Percentiles rank a stretch among this genome's conserved stretches.
Conservation (phyloP, 2,888 invertebrate species). For the Sphaerophoria taeniata region DNA sequence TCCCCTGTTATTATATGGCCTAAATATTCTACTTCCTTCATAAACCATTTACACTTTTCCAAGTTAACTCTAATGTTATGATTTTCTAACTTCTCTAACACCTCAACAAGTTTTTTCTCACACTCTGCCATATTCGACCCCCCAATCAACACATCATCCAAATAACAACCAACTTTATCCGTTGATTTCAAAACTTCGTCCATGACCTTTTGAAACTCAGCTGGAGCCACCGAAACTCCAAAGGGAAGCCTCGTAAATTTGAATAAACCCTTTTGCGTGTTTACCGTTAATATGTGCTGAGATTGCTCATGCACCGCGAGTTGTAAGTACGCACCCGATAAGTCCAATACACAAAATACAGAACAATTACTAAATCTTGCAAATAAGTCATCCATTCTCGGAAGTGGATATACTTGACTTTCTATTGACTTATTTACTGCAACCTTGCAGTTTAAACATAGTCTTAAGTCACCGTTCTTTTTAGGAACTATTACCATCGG, state of each 20-base stretch:
- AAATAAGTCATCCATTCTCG: conserved; percentile 52
- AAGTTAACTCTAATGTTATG: no score
- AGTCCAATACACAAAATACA: conserved; percentile 34
- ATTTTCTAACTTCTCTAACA: no score
- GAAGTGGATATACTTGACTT: conserved; percentile 52
- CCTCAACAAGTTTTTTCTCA: no score
- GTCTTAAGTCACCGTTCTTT: conserved; percentile 25
- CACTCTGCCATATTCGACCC: not conserved
- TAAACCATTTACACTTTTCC: no score
- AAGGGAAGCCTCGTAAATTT: conserved; percentile 43
- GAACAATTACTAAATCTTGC: conserved; percentile 17
- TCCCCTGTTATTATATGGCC: no score
- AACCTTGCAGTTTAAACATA: conserved; percentile 51
- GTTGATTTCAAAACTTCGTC: conserved; percentile 15
- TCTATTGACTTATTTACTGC: conserved; percentile 51
- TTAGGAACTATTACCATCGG: conserved; percentile 11
- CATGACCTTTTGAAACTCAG: conserved; percentile 53
- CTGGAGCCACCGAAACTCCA: conserved; percentile 56
- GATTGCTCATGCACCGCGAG: conserved; percentile 7
- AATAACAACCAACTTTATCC: conserved; percentile 8
- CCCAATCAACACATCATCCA: conserved; percentile 6
- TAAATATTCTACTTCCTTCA: no score
- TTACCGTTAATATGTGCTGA: conserved; percentile 10
- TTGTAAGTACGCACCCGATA: conserved; percentile 39
- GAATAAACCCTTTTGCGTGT: conserved; percentile 17